Conservation (phyloP, 2,797 vertebrate genomes). For the Notolepis coatsorum region DNA sequence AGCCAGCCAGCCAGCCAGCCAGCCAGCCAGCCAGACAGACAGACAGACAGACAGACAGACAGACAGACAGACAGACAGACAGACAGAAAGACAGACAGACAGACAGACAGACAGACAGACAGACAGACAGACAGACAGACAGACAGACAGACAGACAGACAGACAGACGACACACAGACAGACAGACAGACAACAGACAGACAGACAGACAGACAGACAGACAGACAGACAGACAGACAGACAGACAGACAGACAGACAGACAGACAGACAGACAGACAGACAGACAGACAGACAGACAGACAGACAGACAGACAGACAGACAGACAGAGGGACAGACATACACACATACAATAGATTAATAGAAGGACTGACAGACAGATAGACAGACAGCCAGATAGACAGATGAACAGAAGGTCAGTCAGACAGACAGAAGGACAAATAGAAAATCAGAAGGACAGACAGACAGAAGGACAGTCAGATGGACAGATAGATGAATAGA, state of each 20-base stretch:
- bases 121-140: conserved; percentile 6
- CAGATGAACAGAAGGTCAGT: conserved; percentile 4
- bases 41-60: neutral
- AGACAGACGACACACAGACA: too few species aligned
- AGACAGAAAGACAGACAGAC: neutral
- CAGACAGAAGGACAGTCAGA: neutral
- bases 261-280: conserved; percentile 9
- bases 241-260: conserved; percentile 36
- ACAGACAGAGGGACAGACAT: neutral
- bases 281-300: conserved; percentile 22
- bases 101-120: conserved; percentile 38
- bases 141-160: conserved; percentile 31
- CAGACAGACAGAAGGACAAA: too few species aligned
- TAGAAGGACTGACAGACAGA: conserved; percentile 17
- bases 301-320: conserved; percentile 23
- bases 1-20: too few species aligned
- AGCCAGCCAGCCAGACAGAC: conserved; percentile 22
- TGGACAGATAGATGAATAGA: too few species aligned
- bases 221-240: conserved; percentile 1
- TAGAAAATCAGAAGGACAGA: too few species aligned
- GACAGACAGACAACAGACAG: neutral
- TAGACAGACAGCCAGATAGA: neutral
- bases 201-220: conserved; percentile 36
- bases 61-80: conserved; percentile 34
- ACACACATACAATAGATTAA: too few species aligned